Evolutionary conservation across 2,113 vertebrate genomes (phyloP).

Genomic region (Myiagra hebetior): DNA sequence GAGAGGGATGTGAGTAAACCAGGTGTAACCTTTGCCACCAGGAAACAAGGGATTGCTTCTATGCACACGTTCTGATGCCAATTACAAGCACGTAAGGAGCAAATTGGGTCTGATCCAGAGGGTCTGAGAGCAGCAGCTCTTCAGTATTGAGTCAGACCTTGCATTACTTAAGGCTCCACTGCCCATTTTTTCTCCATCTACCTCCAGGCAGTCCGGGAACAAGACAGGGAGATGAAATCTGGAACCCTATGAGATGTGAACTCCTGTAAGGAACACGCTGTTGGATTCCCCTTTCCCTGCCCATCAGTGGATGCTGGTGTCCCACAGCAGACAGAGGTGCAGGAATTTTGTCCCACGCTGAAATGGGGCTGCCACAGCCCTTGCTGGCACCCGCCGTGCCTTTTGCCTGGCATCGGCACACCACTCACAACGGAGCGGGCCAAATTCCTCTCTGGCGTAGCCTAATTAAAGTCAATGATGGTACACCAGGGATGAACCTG

Average conservation of each 20-base stretch:
- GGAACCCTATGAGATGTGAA: fast-evolving
- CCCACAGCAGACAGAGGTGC: background rate
- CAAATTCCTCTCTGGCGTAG: slow-evolving; percentile 31
- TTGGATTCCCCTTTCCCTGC: background rate
- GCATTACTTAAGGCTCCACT: background rate
- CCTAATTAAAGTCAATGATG: slow-evolving; percentile 56
- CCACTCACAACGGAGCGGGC: background rate
- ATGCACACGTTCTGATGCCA: fast-evolving
- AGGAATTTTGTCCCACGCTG: background rate
- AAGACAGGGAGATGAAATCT: background rate
- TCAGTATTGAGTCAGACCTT: background rate
- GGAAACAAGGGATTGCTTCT: background rate
- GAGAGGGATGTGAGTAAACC: background rate
- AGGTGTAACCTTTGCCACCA: background rate
- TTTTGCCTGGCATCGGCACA: background rate
- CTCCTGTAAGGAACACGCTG: fast-evolving
- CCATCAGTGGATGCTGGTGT: background rate
- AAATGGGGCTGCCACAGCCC: background rate
- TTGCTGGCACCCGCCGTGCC: background rate
- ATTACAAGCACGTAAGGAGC: background rate
- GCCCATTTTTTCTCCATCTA: background rate
- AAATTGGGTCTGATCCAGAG: background rate
- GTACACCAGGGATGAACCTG: slow-evolving; percentile 57
- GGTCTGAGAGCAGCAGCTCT: background rate
- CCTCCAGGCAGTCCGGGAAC: background rate